These are phyloP conservation scores for Resseliella maxima DNA, from an alignment of 2,888 invertebrate genomes.

Conservation along the genomic window DNA sequence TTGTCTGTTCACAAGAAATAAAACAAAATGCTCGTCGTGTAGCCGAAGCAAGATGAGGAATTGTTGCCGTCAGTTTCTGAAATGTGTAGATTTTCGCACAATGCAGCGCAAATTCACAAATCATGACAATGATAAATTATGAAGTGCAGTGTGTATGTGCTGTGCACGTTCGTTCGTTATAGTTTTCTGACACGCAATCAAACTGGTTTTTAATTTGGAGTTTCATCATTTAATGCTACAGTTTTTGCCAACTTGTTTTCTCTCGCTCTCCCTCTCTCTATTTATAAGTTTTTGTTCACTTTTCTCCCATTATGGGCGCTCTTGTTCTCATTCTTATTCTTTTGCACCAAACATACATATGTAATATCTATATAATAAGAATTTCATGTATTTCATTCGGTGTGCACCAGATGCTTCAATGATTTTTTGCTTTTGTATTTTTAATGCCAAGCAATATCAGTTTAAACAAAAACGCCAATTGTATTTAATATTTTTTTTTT, in stretches of 20 bases:
- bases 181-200: constrained; percentile 53
- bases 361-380: not conserved
- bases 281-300: not conserved
- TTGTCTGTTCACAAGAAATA: not conserved
- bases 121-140: constrained; percentile 45
- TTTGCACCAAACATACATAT: not conserved
- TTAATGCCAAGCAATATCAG: not conserved
- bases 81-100: constrained; percentile 53
- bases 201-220: constrained; percentile 48
- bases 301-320: not conserved
- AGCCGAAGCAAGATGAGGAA: not conserved
- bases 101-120: constrained; percentile 48
- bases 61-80: constrained; percentile 10
- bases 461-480: not conserved
- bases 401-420: constrained; percentile 24
- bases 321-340: not conserved
- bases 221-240: not conserved
- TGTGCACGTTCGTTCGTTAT: constrained; percentile 43
- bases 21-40: constrained; percentile 1
- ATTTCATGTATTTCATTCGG: constrained; percentile 4
- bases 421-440: constrained; percentile 42
- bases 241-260: not conserved
- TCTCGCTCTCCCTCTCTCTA: not conserved
- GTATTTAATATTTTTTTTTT: not conserved
- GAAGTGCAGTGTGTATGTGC: not conserved